phyloP scores from a whole-genome alignment of 2,888 invertebrate species.

The Phaonia tiefii region DNA sequence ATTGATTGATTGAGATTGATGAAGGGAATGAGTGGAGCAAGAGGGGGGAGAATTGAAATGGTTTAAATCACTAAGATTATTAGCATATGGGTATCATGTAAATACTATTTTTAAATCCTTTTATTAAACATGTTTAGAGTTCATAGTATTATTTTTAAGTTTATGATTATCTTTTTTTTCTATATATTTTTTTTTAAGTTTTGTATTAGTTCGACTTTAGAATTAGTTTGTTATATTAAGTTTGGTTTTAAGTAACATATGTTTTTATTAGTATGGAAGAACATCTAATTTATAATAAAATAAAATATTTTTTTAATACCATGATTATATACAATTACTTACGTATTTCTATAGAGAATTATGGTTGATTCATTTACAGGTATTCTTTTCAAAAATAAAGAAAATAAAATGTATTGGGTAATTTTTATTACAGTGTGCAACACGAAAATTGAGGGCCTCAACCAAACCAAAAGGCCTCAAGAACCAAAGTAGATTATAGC shows the following conservation, averaged over 20 bases:
- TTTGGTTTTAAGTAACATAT: background rate
- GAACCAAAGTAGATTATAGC: too few relatives aligned
- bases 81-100: slow-evolving; percentile 49
- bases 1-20: slow-evolving; percentile 79
- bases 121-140: slow-evolving; percentile 28
- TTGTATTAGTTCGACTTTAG: slow-evolving; percentile 6
- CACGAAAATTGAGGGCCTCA: too few relatives aligned
- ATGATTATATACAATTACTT: slow-evolving; percentile 15
- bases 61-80: background rate
- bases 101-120: slow-evolving; percentile 51
- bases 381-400: too few relatives aligned
- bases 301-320: slow-evolving; percentile 52
- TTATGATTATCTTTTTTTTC: too few relatives aligned
- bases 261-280: background rate
- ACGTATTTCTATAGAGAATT: too few relatives aligned
- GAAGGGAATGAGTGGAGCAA: background rate
- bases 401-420: too few relatives aligned
- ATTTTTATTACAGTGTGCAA: too few relatives aligned
- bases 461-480: too few relatives aligned
- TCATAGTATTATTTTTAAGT: slow-evolving; percentile 22
- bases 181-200: too few relatives aligned
- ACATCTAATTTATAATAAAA: slow-evolving; percentile 42
- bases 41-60: background rate
- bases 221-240: slow-evolving; percentile 38
- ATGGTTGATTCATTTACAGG: too few relatives aligned